Percentiles rank a stretch among this genome's conserved stretches.
These are phyloP conservation scores for Drosophila ironensis DNA, from an alignment of 1,140 invertebrate species.

Conservation along the genomic window DNA sequence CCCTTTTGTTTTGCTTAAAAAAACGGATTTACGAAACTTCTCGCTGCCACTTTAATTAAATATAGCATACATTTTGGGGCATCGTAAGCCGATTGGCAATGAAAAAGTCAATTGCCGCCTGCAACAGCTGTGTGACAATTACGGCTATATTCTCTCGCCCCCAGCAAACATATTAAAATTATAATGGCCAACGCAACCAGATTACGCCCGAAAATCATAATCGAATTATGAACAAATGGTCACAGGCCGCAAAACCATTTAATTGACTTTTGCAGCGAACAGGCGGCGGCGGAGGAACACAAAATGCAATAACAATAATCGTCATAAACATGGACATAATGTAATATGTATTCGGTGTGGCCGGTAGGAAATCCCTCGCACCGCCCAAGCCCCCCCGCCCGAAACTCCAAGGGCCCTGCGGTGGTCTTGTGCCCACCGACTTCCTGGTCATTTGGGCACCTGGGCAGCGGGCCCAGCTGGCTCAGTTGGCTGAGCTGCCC, in stretches of 20 bases:
- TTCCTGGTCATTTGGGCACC: constrained; percentile 38
- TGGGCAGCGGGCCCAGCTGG: constrained; percentile 28
- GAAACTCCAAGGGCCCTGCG: neutral
- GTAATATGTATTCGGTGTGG: constrained; percentile 42
- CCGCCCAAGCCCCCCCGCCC: neutral
- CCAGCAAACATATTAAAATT: constrained; percentile 41
- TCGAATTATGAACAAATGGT: constrained; percentile 66
- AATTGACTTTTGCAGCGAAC: constrained; percentile 66
- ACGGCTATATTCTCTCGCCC: neutral
- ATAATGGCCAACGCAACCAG: constrained; percentile 28
- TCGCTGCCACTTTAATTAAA: constrained; percentile 4
- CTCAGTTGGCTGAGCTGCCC: too few relatives aligned
- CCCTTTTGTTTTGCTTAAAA: too few relatives aligned
- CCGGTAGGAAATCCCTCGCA: too few relatives aligned
- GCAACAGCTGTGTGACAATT: constrained; percentile 38
- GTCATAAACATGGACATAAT: constrained; percentile 67
- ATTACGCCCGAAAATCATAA: constrained; percentile 44
- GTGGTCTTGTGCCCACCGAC: constrained; percentile 1
- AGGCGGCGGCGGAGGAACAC: constrained; percentile 20
- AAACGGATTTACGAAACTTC: neutral
- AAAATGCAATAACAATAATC: constrained; percentile 74
- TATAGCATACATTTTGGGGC: constrained; percentile 36
- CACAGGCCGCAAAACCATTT: constrained; percentile 53
- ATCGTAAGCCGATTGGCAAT: constrained; percentile 10
- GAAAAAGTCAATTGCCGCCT: neutral